Evolutionary conservation across 2,797 vertebrate genomes (phyloP), one percentile per base, ranked within the genome.

Genomic region (Anabacerthia variegaticeps): DNA sequence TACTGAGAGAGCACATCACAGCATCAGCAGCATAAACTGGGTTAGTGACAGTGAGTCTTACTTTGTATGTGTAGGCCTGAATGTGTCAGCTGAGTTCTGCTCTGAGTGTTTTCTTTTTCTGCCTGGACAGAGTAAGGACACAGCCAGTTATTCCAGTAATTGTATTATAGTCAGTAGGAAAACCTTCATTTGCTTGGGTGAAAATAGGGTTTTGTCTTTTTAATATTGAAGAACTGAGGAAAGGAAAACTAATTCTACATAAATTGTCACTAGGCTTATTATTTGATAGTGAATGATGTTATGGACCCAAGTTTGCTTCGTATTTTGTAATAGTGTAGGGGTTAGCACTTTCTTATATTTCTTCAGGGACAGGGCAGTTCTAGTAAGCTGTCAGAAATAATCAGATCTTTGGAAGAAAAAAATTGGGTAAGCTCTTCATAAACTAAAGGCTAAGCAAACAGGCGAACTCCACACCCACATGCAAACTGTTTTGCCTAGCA

Each of bases 51-150:
- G 19, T 32, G 66, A 55, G 17, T 18, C 34, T 56, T 54, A 5
- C 18, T 68, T 41, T 20, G 37, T 65, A 17, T 1, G 0, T 1
- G 4, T 51, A 16, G 17, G 12, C 76, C 20, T 39, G 32, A 7
- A 46, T 51, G 18, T 44, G 24, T 41, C 37, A 48, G 10, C 61
- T 39, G 34, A 90, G 26, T 23, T 39, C 44, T 49, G n/a, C 73
- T 80, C 9, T 6, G n/a, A n/a, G 21, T 58, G 20, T 41, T 71
- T 67, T 54, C 12, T 59, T 62, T n/a, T 85, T 79, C 48, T 78
- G 10, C 34, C 39, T 34, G 32, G 20, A 27, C 10, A 12, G 54
- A 66, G 14, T 59, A 51, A 76, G 27, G 62, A 34, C 20, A 49
- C 6, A 46, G 7, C 8, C 32, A 62, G 22, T 44, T 68, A 7